Percentiles rank a stretch among this genome's conserved stretches.
These are phyloP conservation scores for Ammodytes dubius DNA, from an alignment of 2,113 vertebrate species.

Conservation along the genomic window DNA sequence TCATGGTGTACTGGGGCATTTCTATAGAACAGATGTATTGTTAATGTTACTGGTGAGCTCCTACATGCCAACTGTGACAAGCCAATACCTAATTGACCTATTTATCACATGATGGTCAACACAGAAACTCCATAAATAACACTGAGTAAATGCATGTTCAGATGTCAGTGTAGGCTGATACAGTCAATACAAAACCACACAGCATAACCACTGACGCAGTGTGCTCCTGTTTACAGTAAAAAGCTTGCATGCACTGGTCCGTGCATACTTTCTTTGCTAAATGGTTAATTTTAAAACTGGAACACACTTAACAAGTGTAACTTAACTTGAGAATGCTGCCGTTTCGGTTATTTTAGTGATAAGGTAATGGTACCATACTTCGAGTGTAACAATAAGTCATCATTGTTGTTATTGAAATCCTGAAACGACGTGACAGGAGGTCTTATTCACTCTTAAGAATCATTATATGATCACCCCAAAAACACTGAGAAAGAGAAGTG, in stretches of 20 bases:
- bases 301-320: not conserved
- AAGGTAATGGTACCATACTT: not conserved
- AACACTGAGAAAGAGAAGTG: slow-evolving; percentile 12
- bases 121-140: not conserved
- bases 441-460: not conserved
- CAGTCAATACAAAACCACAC: not conserved
- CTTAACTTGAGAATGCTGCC: not conserved
- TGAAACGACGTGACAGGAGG: not conserved
- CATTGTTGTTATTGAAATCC: not conserved
- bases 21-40: not conserved
- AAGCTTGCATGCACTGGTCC: too few species aligned
- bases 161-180: not conserved
- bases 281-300: not conserved
- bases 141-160: not conserved
- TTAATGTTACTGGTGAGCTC: not conserved
- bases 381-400: not conserved
- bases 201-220: not conserved
- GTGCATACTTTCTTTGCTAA: not conserved
- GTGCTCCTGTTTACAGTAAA: not conserved
- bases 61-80: not conserved
- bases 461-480: not conserved
- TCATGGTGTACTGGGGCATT: slow-evolving; percentile 5
- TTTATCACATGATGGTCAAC: not conserved
- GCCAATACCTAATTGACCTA: slow-evolving; percentile 11
- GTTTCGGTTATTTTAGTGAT: not conserved